A percentile compares a stretch with the other conserved stretches of the same genome.
These are phyloP conservation scores for Cryptoblepharus egeriae DNA, from an alignment of 2,797 vertebrate genomes.

Conservation along the genomic window DNA sequence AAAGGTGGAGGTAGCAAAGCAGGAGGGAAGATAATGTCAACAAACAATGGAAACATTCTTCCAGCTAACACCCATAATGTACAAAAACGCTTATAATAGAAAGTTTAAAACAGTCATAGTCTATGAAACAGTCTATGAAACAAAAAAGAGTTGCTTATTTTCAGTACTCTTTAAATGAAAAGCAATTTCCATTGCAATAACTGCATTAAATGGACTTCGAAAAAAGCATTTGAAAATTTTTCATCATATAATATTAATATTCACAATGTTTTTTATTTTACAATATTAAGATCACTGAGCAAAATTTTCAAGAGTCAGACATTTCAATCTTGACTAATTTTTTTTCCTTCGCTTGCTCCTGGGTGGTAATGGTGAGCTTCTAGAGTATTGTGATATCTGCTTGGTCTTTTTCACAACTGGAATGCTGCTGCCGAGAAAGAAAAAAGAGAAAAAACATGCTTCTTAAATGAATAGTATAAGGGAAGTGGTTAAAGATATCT, in stretches of 20 bases:
- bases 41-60: rapidly evolving
- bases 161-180: not conserved
- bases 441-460: rapidly evolving
- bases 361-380: not conserved
- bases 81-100: not conserved
- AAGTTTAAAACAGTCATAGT: not conserved
- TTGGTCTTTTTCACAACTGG: slow-evolving; percentile 6
- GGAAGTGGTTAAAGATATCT: not conserved
- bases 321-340: slow-evolving; percentile 40
- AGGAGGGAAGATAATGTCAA: not conserved
- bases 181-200: not conserved
- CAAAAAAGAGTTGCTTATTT: not conserved
- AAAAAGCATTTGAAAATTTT: not conserved
- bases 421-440: slow-evolving; percentile 34
- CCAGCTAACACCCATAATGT: rapidly evolving
- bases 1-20: not conserved
- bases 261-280: rapidly evolving
- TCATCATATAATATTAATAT: rapidly evolving
- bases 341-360: slow-evolving; percentile 67
- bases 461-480: rapidly evolving
- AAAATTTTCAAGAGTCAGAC: rapidly evolving
- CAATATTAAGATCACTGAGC: rapidly evolving
- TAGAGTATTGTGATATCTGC: slow-evolving; percentile 16
- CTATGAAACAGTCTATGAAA: not conserved
- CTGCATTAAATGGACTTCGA: not conserved